Percentiles rank a stretch among this genome's conserved stretches.
Evolutionary conservation across 2,888 invertebrate species (phyloP).

Genomic region (Sarcophaga rosellei): DNA sequence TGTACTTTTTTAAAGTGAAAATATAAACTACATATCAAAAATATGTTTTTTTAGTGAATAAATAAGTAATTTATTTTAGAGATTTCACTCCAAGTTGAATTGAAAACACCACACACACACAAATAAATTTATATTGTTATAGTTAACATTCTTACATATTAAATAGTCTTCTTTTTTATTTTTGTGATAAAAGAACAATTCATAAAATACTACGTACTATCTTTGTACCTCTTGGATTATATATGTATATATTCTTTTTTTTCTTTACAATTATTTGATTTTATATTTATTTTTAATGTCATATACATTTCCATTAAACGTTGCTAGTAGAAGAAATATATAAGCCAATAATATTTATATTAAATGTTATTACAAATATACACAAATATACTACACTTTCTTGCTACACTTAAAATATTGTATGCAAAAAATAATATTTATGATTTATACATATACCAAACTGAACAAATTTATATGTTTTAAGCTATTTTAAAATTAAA

Average conservation of each 20-base stretch:
- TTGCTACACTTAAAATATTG: too few relatives aligned
- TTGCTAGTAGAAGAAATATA: conserved; percentile 1
- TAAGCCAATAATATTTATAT: too few relatives aligned
- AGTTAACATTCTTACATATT: background rate
- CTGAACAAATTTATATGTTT: background rate
- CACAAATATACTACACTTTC: too few relatives aligned
- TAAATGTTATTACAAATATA: too few relatives aligned
- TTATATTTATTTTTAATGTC: background rate
- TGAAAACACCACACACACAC: conserved; percentile 48
- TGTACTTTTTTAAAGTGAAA: background rate
- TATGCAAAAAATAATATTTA: too few relatives aligned
- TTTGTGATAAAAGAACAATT: too few relatives aligned
- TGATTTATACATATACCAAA: background rate
- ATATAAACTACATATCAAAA: background rate
- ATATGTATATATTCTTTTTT: conserved; percentile 5
- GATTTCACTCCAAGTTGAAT: conserved; percentile 68
- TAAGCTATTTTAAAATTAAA: background rate
- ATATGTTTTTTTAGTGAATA: background rate
- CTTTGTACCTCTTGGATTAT: too few relatives aligned
- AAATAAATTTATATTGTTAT: background rate
- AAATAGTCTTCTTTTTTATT: conserved; percentile 2
- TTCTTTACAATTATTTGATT: conserved; percentile 14
- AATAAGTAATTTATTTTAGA: conserved; percentile 30
- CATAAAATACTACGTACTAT: too few relatives aligned
- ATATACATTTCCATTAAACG: too few relatives aligned